A percentile compares a stretch with the other conserved stretches of the same genome.
phyloP scores from a whole-genome alignment of 2,888 invertebrate genomes.

The Tiliacea citrago region DNA sequence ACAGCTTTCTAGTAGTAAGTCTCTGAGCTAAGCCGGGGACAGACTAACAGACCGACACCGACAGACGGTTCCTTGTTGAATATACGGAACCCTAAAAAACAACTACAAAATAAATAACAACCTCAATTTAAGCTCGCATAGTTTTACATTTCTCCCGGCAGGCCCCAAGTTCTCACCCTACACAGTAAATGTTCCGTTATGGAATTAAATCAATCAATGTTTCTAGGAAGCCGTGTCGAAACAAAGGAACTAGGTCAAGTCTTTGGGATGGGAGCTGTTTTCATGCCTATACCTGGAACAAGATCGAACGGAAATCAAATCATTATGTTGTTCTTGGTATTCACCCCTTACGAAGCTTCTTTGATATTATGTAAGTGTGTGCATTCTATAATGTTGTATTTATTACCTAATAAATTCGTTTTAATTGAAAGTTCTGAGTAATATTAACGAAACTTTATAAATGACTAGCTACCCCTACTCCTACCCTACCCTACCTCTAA shows the following conservation, averaged over 20 bases:
- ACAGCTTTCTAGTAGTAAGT: too few relatives aligned
- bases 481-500: too few relatives aligned
- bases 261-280: slow-evolving; percentile 6
- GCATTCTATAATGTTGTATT: too few relatives aligned
- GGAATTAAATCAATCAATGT: slow-evolving; percentile 16
- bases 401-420: background rate
- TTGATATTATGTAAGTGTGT: too few relatives aligned
- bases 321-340: background rate
- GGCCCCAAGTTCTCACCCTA: background rate
- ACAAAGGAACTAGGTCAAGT: slow-evolving; percentile 48
- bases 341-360: background rate
- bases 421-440: background rate
- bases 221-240: slow-evolving; percentile 26
- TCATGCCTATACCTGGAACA: slow-evolving; percentile 5
- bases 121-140: background rate
- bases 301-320: background rate
- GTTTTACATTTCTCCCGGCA: background rate
- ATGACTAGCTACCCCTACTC: too few relatives aligned
- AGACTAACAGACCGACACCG: too few relatives aligned
- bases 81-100: too few relatives aligned
- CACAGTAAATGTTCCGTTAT: slow-evolving; percentile 26
- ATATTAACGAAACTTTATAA: too few relatives aligned
- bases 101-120: background rate
- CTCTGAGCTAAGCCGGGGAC: too few relatives aligned
- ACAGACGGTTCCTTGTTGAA: too few relatives aligned